A percentile compares a stretch with the other conserved stretches of the same genome.
These are phyloP conservation scores for Antrozous pallidus DNA, from an alignment of 2,797 vertebrate species.

Conservation along the genomic window DNA sequence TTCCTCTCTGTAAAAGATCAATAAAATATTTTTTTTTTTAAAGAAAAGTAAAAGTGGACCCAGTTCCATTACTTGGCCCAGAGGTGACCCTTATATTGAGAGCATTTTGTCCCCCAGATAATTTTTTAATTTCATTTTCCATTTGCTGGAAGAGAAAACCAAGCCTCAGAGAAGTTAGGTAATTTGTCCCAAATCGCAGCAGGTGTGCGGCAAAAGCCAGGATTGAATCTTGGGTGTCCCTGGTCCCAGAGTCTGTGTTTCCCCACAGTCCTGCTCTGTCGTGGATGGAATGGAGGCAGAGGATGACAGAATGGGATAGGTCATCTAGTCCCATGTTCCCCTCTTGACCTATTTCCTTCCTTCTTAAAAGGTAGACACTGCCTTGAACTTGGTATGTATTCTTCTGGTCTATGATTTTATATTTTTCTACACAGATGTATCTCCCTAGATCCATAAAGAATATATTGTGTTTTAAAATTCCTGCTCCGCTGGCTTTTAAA, in stretches of 20 bases:
- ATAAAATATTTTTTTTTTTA: too few species aligned
- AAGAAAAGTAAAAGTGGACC: neutral
- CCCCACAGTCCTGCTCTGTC: neutral
- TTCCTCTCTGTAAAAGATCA: too few species aligned
- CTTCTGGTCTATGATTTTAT: neutral
- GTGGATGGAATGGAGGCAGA: neutral
- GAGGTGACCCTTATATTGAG: neutral
- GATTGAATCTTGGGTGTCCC: neutral
- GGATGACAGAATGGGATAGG: neutral
- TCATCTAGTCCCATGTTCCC: neutral
- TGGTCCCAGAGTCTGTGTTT: neutral
- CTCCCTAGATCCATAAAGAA: neutral
- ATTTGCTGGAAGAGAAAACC: neutral
- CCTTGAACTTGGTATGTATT: neutral
- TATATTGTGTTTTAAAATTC: neutral
- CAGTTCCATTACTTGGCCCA: neutral
- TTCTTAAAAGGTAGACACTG: neutral
- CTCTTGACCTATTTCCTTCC: neutral
- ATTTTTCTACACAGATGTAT: neutral
- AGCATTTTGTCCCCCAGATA: neutral
- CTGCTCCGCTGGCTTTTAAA: neutral
- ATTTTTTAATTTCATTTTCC: slow-evolving; percentile 22
- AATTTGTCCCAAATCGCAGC: neutral
- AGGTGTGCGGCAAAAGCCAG: neutral
- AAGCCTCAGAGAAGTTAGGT: neutral